phyloP scores from a whole-genome alignment of 2,113 vertebrate species.

The Cottus gobio region DNA sequence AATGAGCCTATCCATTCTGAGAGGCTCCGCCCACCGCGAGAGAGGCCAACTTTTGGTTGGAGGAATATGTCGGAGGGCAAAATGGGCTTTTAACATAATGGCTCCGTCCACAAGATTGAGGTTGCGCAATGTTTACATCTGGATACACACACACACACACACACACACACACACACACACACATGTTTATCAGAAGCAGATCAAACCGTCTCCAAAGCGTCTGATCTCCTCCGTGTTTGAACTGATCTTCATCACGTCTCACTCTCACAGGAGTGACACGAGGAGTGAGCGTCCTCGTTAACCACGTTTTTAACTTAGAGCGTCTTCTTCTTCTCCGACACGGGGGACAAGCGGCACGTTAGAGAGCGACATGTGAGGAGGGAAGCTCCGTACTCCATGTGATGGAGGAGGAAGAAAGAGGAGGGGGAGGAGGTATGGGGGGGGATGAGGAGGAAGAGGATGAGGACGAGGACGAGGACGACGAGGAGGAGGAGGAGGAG shows the following conservation, averaged over 20 bases:
- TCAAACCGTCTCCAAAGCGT: too few species aligned
- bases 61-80: slow-evolving; percentile 60
- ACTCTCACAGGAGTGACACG: too few species aligned
- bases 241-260: too few species aligned
- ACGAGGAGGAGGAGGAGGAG: neutral
- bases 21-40: slow-evolving; percentile 60
- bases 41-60: slow-evolving; percentile 61
- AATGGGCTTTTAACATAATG: slow-evolving; percentile 80
- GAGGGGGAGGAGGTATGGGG: neutral
- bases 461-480: neutral
- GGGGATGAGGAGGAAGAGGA: neutral
- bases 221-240: too few species aligned
- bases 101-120: slow-evolving; percentile 73
- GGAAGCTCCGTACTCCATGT: too few species aligned
- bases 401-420: too few species aligned
- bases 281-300: too few species aligned
- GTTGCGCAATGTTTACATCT: slow-evolving; percentile 58
- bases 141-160: slow-evolving; percentile 24
- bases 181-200: too few species aligned
- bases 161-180: slow-evolving; percentile 6
- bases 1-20: slow-evolving; percentile 66
- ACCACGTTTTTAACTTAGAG: too few species aligned
- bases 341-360: too few species aligned
- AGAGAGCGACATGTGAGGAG: too few species aligned
- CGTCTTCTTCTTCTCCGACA: too few species aligned